Evolutionary conservation across 2,113 vertebrate genomes (phyloP).

Genomic region (Cygnus atratus): DNA sequence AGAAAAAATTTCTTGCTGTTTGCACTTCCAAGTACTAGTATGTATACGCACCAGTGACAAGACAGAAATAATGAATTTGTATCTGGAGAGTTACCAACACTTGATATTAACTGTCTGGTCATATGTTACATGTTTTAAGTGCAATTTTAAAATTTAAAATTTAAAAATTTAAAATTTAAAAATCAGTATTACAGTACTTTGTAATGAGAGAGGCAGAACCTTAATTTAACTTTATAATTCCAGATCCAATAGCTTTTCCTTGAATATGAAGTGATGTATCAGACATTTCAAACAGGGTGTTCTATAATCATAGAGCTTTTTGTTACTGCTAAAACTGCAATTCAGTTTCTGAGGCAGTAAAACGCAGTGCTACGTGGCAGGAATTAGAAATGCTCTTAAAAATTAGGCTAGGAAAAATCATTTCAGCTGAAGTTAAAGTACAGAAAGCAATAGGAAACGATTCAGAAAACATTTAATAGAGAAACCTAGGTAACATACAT

Average conservation of each 20-base stretch:
- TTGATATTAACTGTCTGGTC: slow-evolving; percentile 1
- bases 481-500: neutral
- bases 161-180: slow-evolving; percentile 71
- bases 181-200: slow-evolving; percentile 51
- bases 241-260: slow-evolving; percentile 14
- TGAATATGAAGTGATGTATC: slow-evolving; percentile 46
- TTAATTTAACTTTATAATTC: slow-evolving; percentile 57
- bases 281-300: neutral
- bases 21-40: neutral
- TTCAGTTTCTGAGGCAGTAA: slow-evolving; percentile 27
- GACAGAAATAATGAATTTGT: neutral
- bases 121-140: neutral
- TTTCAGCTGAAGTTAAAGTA: neutral
- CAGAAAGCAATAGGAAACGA: neutral
- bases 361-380: neutral
- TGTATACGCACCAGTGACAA: neutral
- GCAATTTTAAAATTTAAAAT: slow-evolving; percentile 66
- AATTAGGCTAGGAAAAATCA: slow-evolving; percentile 58
- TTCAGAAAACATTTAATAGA: neutral
- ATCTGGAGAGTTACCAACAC: slow-evolving; percentile 15
- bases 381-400: neutral
- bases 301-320: slow-evolving; percentile 32
- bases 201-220: slow-evolving; percentile 42
- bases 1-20: neutral
- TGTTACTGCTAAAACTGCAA: slow-evolving; percentile 29